These are phyloP conservation scores for Cettia cetti DNA, from an alignment of 2,113 vertebrate species.

Conservation along the genomic window DNA sequence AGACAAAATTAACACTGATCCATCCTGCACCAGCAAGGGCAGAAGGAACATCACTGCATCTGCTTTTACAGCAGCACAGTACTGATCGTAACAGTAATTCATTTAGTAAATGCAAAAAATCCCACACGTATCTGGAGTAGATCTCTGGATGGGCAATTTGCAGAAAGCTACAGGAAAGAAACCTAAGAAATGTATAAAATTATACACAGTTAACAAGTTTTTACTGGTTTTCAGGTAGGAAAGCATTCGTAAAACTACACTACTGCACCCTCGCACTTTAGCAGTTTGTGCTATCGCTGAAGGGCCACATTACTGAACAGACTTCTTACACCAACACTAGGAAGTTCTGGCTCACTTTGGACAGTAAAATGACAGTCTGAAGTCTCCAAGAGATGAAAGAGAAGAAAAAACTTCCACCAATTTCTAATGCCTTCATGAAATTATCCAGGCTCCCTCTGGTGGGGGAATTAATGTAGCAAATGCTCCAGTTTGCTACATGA, in stretches of 20 bases:
- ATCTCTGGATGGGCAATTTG: not conserved
- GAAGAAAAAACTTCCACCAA: not conserved
- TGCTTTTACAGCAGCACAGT: not conserved
- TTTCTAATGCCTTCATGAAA: not conserved
- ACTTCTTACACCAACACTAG: not conserved
- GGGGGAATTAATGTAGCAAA: not conserved
- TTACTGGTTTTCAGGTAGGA: not conserved
- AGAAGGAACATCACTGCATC: not conserved
- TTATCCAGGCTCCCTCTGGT: constrained; percentile 53
- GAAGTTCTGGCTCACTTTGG: not conserved
- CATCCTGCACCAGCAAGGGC: not conserved
- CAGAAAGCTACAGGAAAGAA: not conserved
- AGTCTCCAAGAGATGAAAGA: not conserved
- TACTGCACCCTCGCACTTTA: not conserved
- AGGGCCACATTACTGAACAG: accelerated
- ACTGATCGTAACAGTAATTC: not conserved
- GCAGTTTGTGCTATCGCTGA: not conserved
- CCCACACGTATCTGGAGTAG: not conserved
- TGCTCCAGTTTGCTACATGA: not conserved
- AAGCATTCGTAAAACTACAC: not conserved
- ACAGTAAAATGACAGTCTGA: not conserved
- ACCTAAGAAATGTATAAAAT: not conserved
- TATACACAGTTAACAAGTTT: not conserved
- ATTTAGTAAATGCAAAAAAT: not conserved
- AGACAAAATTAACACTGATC: not conserved